Base-by-base conservation (phyloP, 1,140 invertebrate genomes). In the Drosophila truncata region DNA sequence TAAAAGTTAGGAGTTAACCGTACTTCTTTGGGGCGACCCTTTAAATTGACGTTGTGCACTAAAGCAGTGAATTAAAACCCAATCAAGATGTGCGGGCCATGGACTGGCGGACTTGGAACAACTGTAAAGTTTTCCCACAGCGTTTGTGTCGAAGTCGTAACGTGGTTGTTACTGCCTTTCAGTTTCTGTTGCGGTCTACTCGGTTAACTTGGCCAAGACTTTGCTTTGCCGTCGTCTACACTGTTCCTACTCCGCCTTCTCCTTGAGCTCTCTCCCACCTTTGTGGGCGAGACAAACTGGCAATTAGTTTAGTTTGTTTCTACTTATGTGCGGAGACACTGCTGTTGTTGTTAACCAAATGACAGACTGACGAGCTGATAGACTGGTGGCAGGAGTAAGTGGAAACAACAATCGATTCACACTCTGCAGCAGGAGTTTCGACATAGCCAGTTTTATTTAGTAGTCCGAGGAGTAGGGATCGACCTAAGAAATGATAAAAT, bases 61-160 rank as follows among this genome's bases (percentile, higher is more conserved):
- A 72, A 72, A 35, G 42, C 74, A 69, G 64, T 79, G 62, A 88
- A 88, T 87, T 87, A 86, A 85, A 82, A 85, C 59, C 79, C 83
- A 83, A 88, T 88, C 80, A 80, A 87, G 71, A 72, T 70, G 75
- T 50, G 63, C 58, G 62, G 54, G 62, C 18, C n/a, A 2, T 13
- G 13, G 29, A n/a, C 66, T 42, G 33, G 20, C 33, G 50, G 33
- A 27, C 29, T 14, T 52, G 18, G 29, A 71, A 67, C 82, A 78
- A 85, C 69, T 75, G 69, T 67, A 78, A 85, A 86, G 39, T 85
- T 82, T 82, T 79, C 74, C 82, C 82, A 85, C 82, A 82, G 74
- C 73, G 59, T 65, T 83, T 69, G 63, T 69, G 63, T 73, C 66
- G 70, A 60, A 64, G 37, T 70, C 66, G 66, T 46, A 69, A 84